A percentile compares a stretch with the other conserved stretches of the same genome.
These are phyloP conservation scores for Camponotus vicinus DNA, from an alignment of 1,140 invertebrate genomes.

Conservation along the genomic window DNA sequence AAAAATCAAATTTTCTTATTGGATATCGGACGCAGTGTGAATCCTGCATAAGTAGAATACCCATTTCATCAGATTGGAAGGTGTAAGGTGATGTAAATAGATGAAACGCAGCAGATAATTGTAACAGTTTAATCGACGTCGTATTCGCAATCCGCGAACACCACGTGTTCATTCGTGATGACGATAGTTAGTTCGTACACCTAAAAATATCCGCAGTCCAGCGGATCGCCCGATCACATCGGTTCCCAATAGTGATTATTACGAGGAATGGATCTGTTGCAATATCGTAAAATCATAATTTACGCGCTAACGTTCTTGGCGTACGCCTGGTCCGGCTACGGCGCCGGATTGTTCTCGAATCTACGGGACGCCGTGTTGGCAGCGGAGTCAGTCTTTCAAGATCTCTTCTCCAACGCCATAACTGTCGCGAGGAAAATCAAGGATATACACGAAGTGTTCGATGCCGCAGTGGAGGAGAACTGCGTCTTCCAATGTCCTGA, in stretches of 20 bases:
- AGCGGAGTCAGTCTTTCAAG: constrained; percentile 92
- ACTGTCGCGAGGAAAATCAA: constrained; percentile 92
- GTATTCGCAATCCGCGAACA: background rate
- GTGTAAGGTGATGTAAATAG: background rate
- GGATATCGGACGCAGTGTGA: no score
- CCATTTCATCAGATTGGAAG: background rate
- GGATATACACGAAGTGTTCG: constrained; percentile 92
- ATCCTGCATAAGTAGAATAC: background rate
- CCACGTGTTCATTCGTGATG: constrained; percentile 47
- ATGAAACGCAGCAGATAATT: background rate
- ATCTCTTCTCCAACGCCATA: constrained; percentile 91
- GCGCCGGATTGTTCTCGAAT: constrained; percentile 90
- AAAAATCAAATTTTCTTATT: no score
- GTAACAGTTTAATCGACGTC: background rate
- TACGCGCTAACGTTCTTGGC: constrained; percentile 92
- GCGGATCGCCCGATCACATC: background rate
- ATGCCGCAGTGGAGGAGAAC: constrained; percentile 93
- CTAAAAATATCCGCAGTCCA: constrained; percentile 69
- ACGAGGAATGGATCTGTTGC: constrained; percentile 79
- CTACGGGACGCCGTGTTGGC: constrained; percentile 92
- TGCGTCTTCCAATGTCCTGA: constrained; percentile 92
- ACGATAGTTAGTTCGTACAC: constrained; percentile 6
- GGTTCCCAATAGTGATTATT: background rate
- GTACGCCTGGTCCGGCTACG: constrained; percentile 93
- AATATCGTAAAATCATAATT: constrained; percentile 91